Evolutionary conservation across 2,888 invertebrate species (phyloP), one percentile per base, ranked within the genome.

Genomic region (Antheraea assamensis): DNA sequence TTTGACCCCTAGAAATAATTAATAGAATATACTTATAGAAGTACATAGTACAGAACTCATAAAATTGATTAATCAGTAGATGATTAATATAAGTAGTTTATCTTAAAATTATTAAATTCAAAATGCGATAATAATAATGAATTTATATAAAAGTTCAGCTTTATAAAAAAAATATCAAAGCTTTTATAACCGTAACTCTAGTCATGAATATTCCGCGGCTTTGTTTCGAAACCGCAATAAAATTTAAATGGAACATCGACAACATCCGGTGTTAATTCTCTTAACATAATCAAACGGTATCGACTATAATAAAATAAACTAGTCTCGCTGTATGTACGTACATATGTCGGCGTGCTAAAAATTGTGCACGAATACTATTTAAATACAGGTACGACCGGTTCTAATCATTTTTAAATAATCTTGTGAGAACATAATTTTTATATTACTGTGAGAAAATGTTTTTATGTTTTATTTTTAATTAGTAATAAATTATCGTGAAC

Each of bases 181-280:
- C 42, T 42, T 42, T 42, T 42, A 13, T 42, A 42, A 42, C 42
- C 58, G 24, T 58, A n/a, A 24, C 24, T 49, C 5, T 3, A 72
- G 76, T 76, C 75, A 42, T 42, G 13, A 86, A 88, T 88, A 88
- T 88, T 87, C 85, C 74, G 72, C 75, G 74, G 80, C 81, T 80
- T 86, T 85, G 84, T 87, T 82, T 83, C 79, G 75, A 80, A 80
- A 82, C 76, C 77, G 83, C 82, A 82, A 86, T 89, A 84, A 89
- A 86, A 87, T 83, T 85, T 82, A 86, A 88, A 86, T 81, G 81
- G 83, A 84, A 83, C 83, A 85, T 83, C 80, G 77, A 82, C 82
- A 80, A 84, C 88, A 87, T 90, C 88, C 88, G 88, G 87, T 82
- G 85, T 88, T 86, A 87, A 88, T 83, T 81, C 75, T 83, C 86